Percentiles rank a stretch among this genome's conserved stretches.
Conservation (phyloP, 1,140 invertebrate genomes). For the Danaus melanippus region DNA sequence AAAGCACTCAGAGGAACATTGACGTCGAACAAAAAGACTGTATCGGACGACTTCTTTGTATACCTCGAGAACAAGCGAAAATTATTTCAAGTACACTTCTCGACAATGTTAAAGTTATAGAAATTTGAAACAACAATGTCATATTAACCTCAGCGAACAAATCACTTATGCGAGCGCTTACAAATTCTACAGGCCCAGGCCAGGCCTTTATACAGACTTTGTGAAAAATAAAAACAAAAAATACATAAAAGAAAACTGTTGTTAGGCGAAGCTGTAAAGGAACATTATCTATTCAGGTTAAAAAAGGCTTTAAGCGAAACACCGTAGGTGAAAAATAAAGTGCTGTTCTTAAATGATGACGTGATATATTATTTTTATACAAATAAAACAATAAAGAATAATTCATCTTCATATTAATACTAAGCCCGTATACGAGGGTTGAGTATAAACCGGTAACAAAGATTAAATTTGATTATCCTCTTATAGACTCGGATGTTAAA, state of each 20-base stretch:
- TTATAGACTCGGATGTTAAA: no score
- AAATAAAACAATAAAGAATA: no score
- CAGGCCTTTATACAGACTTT: background rate
- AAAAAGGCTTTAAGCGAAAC: conserved; percentile 12
- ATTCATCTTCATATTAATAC: no score
- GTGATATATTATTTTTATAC: no score
- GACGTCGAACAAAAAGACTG: conserved; percentile 15
- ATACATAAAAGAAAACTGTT: conserved; percentile 13
- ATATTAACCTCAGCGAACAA: no score
- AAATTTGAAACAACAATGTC: no score
- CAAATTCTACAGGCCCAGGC: no score
- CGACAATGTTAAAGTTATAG: no score
- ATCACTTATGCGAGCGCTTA: no score
- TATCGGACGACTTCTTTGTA: conserved; percentile 11
- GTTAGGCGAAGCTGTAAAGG: conserved; percentile 8
- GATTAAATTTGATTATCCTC: no score
- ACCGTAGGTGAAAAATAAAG: conserved; percentile 12
- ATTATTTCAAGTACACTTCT: conserved; percentile 8
- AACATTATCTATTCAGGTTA: conserved; percentile 18
- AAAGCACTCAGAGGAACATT: conserved; percentile 7
- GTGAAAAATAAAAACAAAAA: conserved; percentile 6
- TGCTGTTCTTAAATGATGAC: background rate
- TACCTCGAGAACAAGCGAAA: conserved; percentile 9
- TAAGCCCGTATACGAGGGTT: no score
- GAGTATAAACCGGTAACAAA: no score